Percentiles rank a stretch among this genome's conserved stretches.
Evolutionary conservation across 2,113 vertebrate species (phyloP).

Genomic region (Abramis brama): DNA sequence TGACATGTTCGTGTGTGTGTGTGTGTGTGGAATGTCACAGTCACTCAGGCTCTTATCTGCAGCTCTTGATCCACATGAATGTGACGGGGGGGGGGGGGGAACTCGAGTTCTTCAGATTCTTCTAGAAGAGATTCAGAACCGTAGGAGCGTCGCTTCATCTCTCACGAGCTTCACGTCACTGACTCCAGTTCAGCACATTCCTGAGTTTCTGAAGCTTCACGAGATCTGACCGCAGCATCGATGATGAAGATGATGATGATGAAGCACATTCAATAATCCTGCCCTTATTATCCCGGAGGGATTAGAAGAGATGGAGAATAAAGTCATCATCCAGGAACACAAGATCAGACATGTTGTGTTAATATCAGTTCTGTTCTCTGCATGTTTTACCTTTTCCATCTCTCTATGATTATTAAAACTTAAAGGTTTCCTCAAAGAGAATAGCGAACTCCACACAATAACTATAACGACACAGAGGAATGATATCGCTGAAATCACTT

Average conservation of each 20-base stretch:
- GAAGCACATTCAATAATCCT: not conserved
- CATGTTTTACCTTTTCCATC: not conserved
- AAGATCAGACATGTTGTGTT: not conserved
- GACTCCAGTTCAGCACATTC: not conserved
- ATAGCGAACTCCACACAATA: not conserved
- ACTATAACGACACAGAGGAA: not conserved
- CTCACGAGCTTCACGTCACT: not conserved
- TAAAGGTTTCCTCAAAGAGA: not conserved
- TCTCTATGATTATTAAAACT: not conserved
- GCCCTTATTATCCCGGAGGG: not conserved
- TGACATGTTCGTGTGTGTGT: too few relatives aligned
- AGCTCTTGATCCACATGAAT: not conserved
- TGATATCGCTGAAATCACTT: not conserved
- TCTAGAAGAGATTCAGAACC: not conserved
- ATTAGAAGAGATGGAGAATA: too few relatives aligned
- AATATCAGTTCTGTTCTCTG: not conserved
- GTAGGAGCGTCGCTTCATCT: not conserved
- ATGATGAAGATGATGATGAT: not conserved
- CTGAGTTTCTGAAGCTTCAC: too few relatives aligned
- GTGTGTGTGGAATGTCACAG: not conserved
- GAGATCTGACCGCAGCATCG: not conserved
- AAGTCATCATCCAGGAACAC: not conserved
- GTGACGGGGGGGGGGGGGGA: not conserved
- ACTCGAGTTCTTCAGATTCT: not conserved
- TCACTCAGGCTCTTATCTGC: not conserved